Evolutionary conservation across 1,140 invertebrate species (phyloP).

Genomic region (Euwallacea similis): DNA sequence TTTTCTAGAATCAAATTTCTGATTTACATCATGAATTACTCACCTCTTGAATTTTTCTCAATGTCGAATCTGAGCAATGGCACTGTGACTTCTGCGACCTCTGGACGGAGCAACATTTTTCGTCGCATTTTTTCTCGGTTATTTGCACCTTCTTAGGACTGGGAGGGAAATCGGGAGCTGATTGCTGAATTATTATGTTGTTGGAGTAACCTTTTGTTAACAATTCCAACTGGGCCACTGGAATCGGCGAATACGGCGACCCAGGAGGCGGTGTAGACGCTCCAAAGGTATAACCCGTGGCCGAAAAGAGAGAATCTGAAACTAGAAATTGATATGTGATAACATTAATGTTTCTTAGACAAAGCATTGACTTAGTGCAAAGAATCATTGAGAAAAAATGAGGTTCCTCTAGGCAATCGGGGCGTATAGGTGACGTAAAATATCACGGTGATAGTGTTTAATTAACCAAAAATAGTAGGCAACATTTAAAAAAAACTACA

Average conservation of each 20-base stretch:
- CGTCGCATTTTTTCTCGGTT: constrained; percentile 45
- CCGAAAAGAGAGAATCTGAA: constrained; percentile 67
- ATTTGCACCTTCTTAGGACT: constrained; percentile 48
- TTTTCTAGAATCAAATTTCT: background rate
- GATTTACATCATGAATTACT: background rate
- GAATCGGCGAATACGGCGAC: constrained; percentile 69
- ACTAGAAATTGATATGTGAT: constrained; percentile 50
- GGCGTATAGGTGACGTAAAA: too few relatives aligned
- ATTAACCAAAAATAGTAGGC: too few relatives aligned
- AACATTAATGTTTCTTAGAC: too few relatives aligned
- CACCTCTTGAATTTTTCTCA: constrained; percentile 38
- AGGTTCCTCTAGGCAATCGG: too few relatives aligned
- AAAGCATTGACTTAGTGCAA: too few relatives aligned
- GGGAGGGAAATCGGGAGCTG: constrained; percentile 31
- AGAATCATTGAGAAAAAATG: too few relatives aligned
- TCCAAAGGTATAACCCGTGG: constrained; percentile 64
- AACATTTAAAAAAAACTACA: too few relatives aligned
- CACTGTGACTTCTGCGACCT: constrained; percentile 44
- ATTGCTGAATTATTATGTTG: constrained; percentile 49
- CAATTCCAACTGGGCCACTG: constrained; percentile 63
- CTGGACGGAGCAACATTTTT: constrained; percentile 48
- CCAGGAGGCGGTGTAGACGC: constrained; percentile 68
- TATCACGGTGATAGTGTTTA: too few relatives aligned
- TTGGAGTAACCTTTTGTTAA: constrained; percentile 57
- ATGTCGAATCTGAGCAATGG: constrained; percentile 40